Evolutionary conservation across 2,113 vertebrate species (phyloP), one percentile per base, ranked within the genome.

Genomic region (Ahaetulla prasina): DNA sequence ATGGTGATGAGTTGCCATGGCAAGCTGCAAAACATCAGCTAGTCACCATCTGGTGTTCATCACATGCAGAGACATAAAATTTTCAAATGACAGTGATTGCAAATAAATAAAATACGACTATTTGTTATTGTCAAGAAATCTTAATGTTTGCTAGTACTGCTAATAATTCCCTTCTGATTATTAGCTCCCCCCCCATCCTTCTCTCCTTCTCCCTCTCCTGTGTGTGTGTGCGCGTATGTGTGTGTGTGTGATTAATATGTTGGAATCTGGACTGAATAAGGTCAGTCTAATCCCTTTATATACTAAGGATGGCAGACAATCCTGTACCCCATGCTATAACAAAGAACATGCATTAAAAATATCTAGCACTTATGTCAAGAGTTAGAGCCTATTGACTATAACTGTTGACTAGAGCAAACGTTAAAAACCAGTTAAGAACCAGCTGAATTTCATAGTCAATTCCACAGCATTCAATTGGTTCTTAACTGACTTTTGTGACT

Each of bases 381-480:
- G 85, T 20, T 93, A 3, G 22, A 91, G 80, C 57, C 22, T 93
- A 35, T 50, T 30, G 22, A 22, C 55, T 57, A 12, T 12, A 30
- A 27, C 55, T 57, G 55, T 57, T 25, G 60, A 5, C 27, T 63
- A 30, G 30, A 16, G 5, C 60, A n/a, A 68, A 68, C n/a, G 30
- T 68, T 68, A n/a, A 68, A 68, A 68, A 16, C 30, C 30, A 68
- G 12, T 68, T 68, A 68, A 68, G 12, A 68, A 68, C 30, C 60
- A 68, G 60, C 30, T 68, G 12, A 68, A 68, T 5, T 1, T n/a
- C 60, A 68, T n/a, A 92, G 47, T 87, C 94, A 27, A 89, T 93
- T 85, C 91, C 93, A 96, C 22, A 35, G 91, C 52, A 92, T 60
- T 91, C 45, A 60, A 35, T 35, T 60, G 45, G 85, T n/a, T 91